Conservation (phyloP, 1,140 invertebrate species). For the Lineus longissimus region DNA sequence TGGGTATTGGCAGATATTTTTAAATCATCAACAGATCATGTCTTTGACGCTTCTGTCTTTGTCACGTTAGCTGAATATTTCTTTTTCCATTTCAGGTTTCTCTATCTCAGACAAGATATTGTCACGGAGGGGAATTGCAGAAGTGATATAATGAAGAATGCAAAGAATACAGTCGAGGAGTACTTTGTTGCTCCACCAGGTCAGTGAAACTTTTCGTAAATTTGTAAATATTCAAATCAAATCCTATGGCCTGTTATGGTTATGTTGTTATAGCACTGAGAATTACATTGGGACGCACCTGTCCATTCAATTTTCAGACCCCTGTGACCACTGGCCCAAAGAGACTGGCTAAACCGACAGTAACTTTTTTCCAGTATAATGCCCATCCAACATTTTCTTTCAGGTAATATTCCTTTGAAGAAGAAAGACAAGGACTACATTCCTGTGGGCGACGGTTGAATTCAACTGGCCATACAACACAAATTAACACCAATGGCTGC, state of each 20-base stretch:
- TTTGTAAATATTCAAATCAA: background rate
- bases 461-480: no score
- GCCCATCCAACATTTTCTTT: slow-evolving; percentile 9
- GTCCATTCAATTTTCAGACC: background rate
- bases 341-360: background rate
- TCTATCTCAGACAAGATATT: slow-evolving; percentile 68
- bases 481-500: no score
- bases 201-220: slow-evolving; percentile 49
- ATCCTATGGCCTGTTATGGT: no score
- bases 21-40: no score
- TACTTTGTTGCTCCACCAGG: slow-evolving; percentile 85
- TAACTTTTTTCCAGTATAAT: background rate
- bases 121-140: slow-evolving; percentile 66
- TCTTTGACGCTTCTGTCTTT: no score
- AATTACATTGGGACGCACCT: no score
- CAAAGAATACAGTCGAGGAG: slow-evolving; percentile 71
- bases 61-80: no score
- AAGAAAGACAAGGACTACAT: slow-evolving; percentile 25
- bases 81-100: slow-evolving; percentile 56
- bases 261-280: no score
- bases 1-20: no score
- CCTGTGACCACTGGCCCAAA: background rate
- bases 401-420: slow-evolving; percentile 37
- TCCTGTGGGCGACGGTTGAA: no score
- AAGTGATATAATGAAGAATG: slow-evolving; percentile 69